Evolutionary conservation across 2,113 vertebrate genomes (phyloP), one percentile per base, ranked within the genome.

Genomic region (Dolichallabes microphthalmus): DNA sequence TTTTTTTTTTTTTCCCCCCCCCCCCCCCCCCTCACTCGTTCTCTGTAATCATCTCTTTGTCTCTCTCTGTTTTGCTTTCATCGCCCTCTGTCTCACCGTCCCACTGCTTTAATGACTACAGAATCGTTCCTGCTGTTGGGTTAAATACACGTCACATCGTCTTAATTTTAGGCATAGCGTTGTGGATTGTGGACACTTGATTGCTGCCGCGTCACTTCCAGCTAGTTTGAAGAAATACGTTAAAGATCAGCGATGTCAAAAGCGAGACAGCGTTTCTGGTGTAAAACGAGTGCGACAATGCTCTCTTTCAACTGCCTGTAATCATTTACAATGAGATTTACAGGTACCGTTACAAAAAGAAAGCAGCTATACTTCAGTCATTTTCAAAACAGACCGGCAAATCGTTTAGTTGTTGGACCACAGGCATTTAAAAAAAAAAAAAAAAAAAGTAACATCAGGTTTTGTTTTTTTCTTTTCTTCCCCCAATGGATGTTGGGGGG

Each of bases 31-130:
- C n/a, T 58, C n/a, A 25, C 45, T 55, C 45, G 17, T 39, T 68
- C 53, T 19, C 22, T 75, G 25, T 80, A 30, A 32, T 57, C 13
- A 19, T 80, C 61, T 69, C 69, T 75, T 52, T 84, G 61, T 27
- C 45, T 84, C 76, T 69, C 25, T 82, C 60, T 81, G 78, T 35
- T 52, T 69, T 61, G 55, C 10, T 80, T 52, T 57, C 8, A 0
- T 69, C 7, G 20, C 7, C 20, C 27, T 15, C 13, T 39, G 6
- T 11, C 66, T 82, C n/a, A n/a, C 77, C 45, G 4, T 39, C 81
- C 57, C 15, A n/a, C 5, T 52, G 25, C 13, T 2, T 13, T 53
- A 35, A 25, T 73, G 13, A 52, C 71, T 50, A 5, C 35, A 22
- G 68, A 71, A 71, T 71, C 19, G 3, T 75, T 75, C 27, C 73